Evolutionary conservation across 2,113 vertebrate genomes (phyloP).

Genomic region (Aspidoscelis tigris): DNA sequence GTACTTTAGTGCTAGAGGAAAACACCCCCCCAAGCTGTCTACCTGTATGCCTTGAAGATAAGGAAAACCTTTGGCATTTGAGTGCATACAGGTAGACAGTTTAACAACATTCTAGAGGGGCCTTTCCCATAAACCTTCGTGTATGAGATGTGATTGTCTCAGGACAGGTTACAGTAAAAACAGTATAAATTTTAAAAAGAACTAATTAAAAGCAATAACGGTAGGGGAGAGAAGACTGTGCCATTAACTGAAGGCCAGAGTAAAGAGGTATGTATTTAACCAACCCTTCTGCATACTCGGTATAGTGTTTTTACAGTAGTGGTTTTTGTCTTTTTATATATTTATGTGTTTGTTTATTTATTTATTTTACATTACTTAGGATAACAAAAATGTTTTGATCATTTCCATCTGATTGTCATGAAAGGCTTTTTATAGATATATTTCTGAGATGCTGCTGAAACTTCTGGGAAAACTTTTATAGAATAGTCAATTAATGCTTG

Average conservation of each 20-base stretch:
- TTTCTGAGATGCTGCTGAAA: background rate
- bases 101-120: background rate
- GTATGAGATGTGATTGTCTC: no score
- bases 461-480: background rate
- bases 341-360: background rate
- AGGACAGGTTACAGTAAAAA: no score
- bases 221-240: background rate
- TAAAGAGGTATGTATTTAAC: no score
- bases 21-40: no score
- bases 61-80: background rate
- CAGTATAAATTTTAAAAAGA: no score
- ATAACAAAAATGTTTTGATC: background rate
- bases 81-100: background rate
- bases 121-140: no score
- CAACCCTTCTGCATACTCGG: no score
- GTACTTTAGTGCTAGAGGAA: no score
- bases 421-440: background rate
- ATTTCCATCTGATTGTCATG: background rate
- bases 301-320: no score
- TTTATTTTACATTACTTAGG: background rate
- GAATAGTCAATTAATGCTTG: background rate
- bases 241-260: background rate
- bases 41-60: no score
- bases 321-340: no score
- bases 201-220: no score